Base-by-base conservation (phyloP, 2,888 invertebrate species). In the Lithophane socia region DNA sequence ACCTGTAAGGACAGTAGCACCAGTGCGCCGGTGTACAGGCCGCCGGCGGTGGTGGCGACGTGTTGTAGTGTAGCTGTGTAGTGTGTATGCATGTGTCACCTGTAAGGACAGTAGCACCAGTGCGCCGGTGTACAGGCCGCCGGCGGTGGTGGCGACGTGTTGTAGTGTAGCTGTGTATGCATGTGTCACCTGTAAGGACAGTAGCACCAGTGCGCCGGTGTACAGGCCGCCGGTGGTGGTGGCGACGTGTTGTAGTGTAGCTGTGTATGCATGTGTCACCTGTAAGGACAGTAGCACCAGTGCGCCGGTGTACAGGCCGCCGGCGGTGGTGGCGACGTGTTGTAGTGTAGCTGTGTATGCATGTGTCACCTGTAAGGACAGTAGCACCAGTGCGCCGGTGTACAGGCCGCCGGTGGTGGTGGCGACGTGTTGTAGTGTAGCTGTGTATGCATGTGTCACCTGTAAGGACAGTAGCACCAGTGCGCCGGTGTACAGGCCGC, bases 41-140 rank as follows among this genome's bases (percentile, higher is more conserved):
- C 99, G 71, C 99, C 98, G 90, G 99, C 97, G 24, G 99, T 98
- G 58, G 99, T 98, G 91, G 98, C 98, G 5, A 99, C 99, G 13
- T n/a, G n/a, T n/a, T n/a, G n/a, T n/a, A n/a, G n/a, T n/a, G n/a
- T n/a, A 29, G 29, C 29, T n/a, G n/a, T n/a, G n/a, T n/a, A n/a
- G n/a, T 29, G 29, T 29, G 29, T 29, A 29, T 29, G 29, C 29
- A 29, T 29, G 29, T 29, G 29, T 29, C 29, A 29, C 29, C 29
- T 29, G 29, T 29, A 29, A 29, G 29, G 29, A 29, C 29, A 29
- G 29, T 29, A 29, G 29, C 29, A 29, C 29, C 29, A 29, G 29
- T 29, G 29, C 29, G 29, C 29, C 29, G 29, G 29, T 29, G 29
- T 29, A 29, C 29, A 29, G 29, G 29, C 1, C 29, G 29, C 29